Percentiles rank a stretch among this genome's conserved stretches.
Conservation (phyloP, 2,888 invertebrate genomes). For the Protophormia terraenovae region DNA sequence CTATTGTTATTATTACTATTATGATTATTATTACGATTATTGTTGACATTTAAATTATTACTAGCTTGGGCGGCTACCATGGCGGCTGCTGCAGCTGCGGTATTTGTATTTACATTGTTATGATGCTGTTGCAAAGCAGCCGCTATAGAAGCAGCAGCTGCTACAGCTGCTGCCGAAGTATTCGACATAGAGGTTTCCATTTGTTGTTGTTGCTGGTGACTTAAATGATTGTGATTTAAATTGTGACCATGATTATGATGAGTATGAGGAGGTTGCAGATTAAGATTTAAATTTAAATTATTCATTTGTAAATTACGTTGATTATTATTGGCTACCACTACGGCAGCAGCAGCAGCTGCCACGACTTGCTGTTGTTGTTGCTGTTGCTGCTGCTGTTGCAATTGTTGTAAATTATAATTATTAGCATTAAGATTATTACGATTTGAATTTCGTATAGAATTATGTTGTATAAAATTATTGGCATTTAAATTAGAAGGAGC, state of each 20-base stretch:
- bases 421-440: constrained; percentile 77
- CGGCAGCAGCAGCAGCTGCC: constrained; percentile 77
- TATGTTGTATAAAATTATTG: constrained; percentile 77
- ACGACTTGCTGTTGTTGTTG: constrained; percentile 75
- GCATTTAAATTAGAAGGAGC: constrained; percentile 67
- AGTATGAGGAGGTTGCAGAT: constrained; percentile 71
- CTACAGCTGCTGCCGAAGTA: constrained; percentile 82
- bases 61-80: constrained; percentile 83
- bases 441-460: constrained; percentile 79
- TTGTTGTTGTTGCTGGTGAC: constrained; percentile 71
- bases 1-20: constrained; percentile 60
- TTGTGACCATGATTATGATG: constrained; percentile 76
- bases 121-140: constrained; percentile 69
- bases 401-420: constrained; percentile 76
- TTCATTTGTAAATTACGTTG: constrained; percentile 77
- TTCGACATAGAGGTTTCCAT: constrained; percentile 73
- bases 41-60: constrained; percentile 71
- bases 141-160: constrained; percentile 83
- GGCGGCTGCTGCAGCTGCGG: constrained; percentile 83
- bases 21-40: constrained; percentile 67
- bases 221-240: constrained; percentile 76
- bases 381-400: constrained; percentile 73
- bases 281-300: constrained; percentile 77
- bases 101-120: constrained; percentile 79
- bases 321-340: constrained; percentile 74